Evolutionary conservation across 2,888 invertebrate genomes (phyloP).

Genomic region (Norana najaformis): DNA sequence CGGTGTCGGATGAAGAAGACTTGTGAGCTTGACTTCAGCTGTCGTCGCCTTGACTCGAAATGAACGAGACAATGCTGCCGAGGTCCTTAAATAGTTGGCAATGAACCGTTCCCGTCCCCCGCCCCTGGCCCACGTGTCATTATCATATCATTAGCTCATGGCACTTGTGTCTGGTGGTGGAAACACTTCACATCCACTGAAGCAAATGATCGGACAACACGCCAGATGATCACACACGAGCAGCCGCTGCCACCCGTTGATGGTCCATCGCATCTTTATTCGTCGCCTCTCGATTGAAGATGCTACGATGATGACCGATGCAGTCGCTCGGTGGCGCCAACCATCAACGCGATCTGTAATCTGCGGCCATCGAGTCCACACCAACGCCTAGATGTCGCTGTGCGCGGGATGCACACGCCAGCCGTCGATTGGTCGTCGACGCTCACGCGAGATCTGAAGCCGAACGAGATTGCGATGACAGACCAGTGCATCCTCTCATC

Average conservation of each 20-base stretch:
- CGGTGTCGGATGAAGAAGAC: not conserved
- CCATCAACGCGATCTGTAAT: not conserved
- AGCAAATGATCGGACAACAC: not conserved
- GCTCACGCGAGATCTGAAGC: not conserved
- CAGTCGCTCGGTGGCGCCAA: not conserved
- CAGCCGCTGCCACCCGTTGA: not conserved
- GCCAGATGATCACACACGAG: not conserved
- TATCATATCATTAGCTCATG: not conserved
- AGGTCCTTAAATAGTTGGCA: not conserved
- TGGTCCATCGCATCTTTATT: not conserved
- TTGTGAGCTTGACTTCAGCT: not conserved
- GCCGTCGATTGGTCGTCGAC: not conserved
- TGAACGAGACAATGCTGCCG: not conserved
- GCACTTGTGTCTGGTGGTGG: not conserved
- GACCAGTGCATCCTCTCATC: not conserved
- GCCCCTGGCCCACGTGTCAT: not conserved
- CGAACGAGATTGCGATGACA: not conserved
- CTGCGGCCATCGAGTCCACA: not conserved
- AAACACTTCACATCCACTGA: not conserved
- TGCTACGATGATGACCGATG: constrained; percentile 5
- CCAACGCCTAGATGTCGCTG: not conserved
- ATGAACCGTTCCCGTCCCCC: not conserved
- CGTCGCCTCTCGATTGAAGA: not conserved
- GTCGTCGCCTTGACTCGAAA: constrained; percentile 13
- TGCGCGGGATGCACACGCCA: not conserved